phyloP scores from a whole-genome alignment of 2,113 vertebrate species.

The Microtus montanus region DNA sequence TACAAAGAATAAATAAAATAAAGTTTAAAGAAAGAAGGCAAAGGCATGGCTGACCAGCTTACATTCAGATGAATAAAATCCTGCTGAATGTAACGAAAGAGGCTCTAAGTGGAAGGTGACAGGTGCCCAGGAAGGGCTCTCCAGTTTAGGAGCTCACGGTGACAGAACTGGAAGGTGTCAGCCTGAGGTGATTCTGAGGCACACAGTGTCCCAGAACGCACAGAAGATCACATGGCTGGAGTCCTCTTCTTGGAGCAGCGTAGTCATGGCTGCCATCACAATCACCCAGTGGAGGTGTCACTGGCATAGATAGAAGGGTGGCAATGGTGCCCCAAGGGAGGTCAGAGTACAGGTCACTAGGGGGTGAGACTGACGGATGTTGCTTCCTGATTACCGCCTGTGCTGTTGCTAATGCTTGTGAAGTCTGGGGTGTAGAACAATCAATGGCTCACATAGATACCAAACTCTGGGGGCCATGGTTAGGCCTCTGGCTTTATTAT shows the following conservation, averaged over 20 bases:
- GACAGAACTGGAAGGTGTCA: background rate
- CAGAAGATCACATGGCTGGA: background rate
- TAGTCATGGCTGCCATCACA: background rate
- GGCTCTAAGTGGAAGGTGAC: background rate
- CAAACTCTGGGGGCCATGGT: background rate
- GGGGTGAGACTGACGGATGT: background rate
- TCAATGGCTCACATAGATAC: background rate
- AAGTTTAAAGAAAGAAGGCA: background rate
- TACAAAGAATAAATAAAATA: no score
- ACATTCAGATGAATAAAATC: background rate
- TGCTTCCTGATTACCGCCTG: background rate
- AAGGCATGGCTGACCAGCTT: background rate
- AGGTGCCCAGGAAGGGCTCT: background rate
- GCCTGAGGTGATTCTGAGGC: background rate
- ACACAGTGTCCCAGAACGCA: background rate
- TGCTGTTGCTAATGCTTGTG: background rate
- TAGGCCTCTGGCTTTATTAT: background rate
- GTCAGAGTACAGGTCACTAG: background rate
- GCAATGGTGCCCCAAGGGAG: background rate
- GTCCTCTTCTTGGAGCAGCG: background rate
- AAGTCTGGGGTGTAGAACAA: background rate
- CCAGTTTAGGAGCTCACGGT: background rate
- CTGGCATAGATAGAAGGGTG: background rate
- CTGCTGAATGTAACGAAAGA: background rate
- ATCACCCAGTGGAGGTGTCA: background rate